A percentile compares a stretch with the other conserved stretches of the same genome.
These are phyloP conservation scores for Esox masquinongy DNA, from an alignment of 2,797 vertebrate species.

Conservation along the genomic window DNA sequence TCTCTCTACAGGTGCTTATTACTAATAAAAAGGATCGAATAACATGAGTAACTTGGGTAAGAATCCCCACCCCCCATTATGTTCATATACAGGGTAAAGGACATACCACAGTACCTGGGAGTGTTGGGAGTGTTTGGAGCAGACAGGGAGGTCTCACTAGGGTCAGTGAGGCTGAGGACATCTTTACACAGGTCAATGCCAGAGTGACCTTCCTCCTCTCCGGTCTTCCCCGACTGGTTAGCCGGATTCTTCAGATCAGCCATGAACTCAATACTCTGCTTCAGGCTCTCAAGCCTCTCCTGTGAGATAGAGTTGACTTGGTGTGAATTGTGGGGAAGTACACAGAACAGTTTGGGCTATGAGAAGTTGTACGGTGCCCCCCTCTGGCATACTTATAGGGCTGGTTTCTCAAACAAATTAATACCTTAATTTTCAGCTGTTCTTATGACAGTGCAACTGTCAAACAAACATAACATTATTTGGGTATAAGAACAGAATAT, in stretches of 20 bases:
- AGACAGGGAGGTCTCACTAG: slow-evolving; percentile 76
- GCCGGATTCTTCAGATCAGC: slow-evolving; percentile 85
- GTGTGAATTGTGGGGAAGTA: neutral
- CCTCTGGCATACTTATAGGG: slow-evolving; percentile 6
- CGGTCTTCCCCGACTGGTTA: slow-evolving; percentile 73
- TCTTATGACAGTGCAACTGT: too few relatives aligned
- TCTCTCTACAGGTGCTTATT: too few relatives aligned
- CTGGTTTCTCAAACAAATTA: neutral
- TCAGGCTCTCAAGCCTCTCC: slow-evolving; percentile 95
- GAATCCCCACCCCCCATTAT: too few relatives aligned
- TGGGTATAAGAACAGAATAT: too few relatives aligned
- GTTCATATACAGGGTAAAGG: neutral
- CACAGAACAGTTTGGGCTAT: neutral
- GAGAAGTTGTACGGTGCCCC: slow-evolving; percentile 52
- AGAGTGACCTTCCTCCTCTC: slow-evolving; percentile 71
- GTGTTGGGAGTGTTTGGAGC: slow-evolving; percentile 62
- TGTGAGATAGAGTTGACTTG: slow-evolving; percentile 53
- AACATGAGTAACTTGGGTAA: too few relatives aligned
- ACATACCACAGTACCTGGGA: slow-evolving; percentile 76
- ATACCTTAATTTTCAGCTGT: neutral
- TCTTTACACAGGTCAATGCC: slow-evolving; percentile 69
- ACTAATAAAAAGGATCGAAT: too few relatives aligned
- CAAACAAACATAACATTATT: too few relatives aligned
- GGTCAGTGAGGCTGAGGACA: slow-evolving; percentile 64
- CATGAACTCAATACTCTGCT: slow-evolving; percentile 98